Evolutionary conservation across 2,797 vertebrate genomes (phyloP).

Genomic region (Smutsia temminckii): DNA sequence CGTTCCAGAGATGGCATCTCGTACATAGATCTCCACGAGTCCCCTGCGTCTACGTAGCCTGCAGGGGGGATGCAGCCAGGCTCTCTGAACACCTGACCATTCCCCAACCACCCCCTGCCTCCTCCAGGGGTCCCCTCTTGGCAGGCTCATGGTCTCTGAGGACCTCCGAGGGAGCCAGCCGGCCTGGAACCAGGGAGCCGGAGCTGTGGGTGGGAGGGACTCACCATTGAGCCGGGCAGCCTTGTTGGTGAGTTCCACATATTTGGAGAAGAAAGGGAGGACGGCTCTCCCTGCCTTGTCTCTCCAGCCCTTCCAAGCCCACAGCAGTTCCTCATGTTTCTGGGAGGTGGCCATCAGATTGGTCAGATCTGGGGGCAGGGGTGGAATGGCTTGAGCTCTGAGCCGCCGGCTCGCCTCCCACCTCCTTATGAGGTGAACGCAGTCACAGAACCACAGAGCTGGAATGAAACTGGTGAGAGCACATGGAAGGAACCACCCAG

Average conservation of each 20-base stretch:
- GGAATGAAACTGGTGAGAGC: not conserved
- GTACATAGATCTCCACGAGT: conserved; percentile 94
- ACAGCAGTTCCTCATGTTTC: conserved; percentile 92
- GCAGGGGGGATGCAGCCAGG: not conserved
- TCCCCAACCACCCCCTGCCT: not conserved
- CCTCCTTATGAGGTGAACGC: not conserved
- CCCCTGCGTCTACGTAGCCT: conserved; percentile 93
- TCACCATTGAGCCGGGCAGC: conserved; percentile 94
- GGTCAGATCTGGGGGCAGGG: conserved; percentile 87
- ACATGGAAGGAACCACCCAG: not conserved
- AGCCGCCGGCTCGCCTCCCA: not conserved
- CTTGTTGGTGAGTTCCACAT: conserved; percentile 94
- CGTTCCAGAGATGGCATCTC: conserved; percentile 92
- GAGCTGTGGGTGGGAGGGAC: not conserved
- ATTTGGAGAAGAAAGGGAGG: conserved; percentile 89
- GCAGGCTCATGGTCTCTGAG: not conserved
- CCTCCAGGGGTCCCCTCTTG: not conserved
- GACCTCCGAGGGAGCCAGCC: not conserved
- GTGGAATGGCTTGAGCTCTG: not conserved
- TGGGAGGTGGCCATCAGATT: conserved; percentile 92
- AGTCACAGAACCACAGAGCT: not conserved
- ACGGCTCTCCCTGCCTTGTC: conserved; percentile 91
- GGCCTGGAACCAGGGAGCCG: not conserved
- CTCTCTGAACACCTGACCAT: not conserved
- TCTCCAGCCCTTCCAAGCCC: conserved; percentile 95